Evolutionary conservation across 2,113 vertebrate genomes (phyloP), one percentile per base, ranked within the genome.

Genomic region (Scomber colias): DNA sequence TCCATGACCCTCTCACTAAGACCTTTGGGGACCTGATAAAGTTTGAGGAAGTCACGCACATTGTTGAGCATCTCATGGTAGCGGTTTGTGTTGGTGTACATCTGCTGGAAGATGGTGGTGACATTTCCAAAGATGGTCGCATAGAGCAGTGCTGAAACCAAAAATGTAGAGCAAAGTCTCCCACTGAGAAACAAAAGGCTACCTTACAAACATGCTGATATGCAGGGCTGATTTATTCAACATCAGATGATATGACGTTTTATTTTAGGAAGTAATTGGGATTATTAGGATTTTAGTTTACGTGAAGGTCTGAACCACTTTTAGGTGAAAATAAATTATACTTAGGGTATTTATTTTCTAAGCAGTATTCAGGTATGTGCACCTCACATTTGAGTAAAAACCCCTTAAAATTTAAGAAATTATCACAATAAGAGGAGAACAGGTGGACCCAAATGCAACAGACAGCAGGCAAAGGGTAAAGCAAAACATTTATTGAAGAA

Each of bases 21-120:
- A 86, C 98, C 97, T 96, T 98, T 98, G 15, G 98, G 98, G 83
- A 99, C 98, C 94, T 99, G 98, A 91, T 99, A 99, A 71, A 99
- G 95, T 86, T 99, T 98, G 72, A 99, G 94, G 91, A 99, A 99
- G 91, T 99, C 98, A 1, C 98, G 96, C 75, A 99, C 98, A 2
- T 99, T 99, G 94, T 99, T 99, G 84, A 98, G 94, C 97, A 99
- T 99, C 95, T 99, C 98, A 1, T 99, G 98, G 94, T 99, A 99
- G 66, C 98, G 96, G 91, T 99, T 99, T 81, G 98, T 99, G 95
- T 99, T 99, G 89, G 98, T 98, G 90, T 99, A 99, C 98, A 99
- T 99, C 94, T 99, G 98, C 95, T 99, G 98, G 95, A 99, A 99
- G 95, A 99, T 99, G 88, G 98, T 99, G 86, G 98, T 99, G 87